Evolutionary conservation across 2,888 invertebrate species (phyloP), one percentile per base, ranked within the genome.

Genomic region (Parthenolecanium corni): DNA sequence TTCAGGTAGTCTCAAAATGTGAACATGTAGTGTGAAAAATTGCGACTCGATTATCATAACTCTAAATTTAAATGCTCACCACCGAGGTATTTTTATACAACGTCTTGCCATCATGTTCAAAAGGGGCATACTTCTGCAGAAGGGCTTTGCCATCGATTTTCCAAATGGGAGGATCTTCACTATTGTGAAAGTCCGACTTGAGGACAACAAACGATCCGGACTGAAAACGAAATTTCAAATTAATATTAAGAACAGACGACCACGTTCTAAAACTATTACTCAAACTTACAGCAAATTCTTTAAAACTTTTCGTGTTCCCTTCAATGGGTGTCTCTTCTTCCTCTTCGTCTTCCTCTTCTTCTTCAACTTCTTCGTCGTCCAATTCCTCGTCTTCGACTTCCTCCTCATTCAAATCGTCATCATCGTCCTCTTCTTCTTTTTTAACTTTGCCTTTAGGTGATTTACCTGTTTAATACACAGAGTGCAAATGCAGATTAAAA

Each of bases 131-230:
- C 71, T 83, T 83, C 71, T 83, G 83, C 68, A 84, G 72, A 70
- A 83, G 76, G 66, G 80, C 79, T 70, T 82, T 82, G 47, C 80
- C 80, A 74, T 83, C 83, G 66, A 84, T 81, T 74, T 81, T 81
- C 84, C 84, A 84, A 70, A 84, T 76, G 68, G 82, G 80, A 65
- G 82, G 77, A 70, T 79, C 78, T 62, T 80, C 80, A 69, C 79
- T 77, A 75, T 78, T 78, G 71, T 79, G 78, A 20, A 80, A 75
- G 73, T 83, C 83, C 69, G 80, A 79, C 73, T 81, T 81, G 69
- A 82, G 75, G 68, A 83, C 75, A 31, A 83, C 79, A 76, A 82
- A 84, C 72, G 80, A 79, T 66, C 82, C 82, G 68, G 80, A 79
- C 82, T 82, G 75, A 36, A 74, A 75, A 52, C 52, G 66, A 67